phyloP scores from a whole-genome alignment of 2,797 vertebrate genomes.

The Anguilla marmorata region DNA sequence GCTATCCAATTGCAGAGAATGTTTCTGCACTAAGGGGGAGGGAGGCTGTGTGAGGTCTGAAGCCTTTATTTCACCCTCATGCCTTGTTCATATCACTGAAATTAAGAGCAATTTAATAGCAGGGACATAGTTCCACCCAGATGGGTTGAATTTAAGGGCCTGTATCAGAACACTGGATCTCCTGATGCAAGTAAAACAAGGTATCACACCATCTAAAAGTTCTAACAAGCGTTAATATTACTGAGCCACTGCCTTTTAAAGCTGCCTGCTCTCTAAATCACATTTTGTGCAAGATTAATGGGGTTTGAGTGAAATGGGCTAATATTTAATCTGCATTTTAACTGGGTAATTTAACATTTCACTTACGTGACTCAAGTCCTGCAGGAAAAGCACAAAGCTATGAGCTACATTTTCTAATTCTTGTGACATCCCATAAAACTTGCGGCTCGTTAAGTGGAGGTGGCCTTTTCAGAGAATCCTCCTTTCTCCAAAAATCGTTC shows the following conservation, averaged over 20 bases:
- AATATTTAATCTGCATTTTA: slow-evolving; percentile 44
- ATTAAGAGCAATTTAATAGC: slow-evolving; percentile 34
- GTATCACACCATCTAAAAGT: slow-evolving; percentile 31
- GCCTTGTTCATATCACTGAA: neutral
- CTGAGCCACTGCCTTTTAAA: slow-evolving; percentile 24
- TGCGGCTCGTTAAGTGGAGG: neutral
- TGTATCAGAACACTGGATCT: slow-evolving; percentile 29
- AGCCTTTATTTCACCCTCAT: neutral
- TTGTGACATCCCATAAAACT: neutral
- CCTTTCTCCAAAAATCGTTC: neutral
- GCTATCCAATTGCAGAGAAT: neutral
- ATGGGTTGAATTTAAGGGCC: slow-evolving; percentile 25
- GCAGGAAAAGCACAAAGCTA: neutral
- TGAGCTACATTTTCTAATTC: neutral
- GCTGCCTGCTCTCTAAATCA: slow-evolving; percentile 31
- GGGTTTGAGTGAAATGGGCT: slow-evolving; percentile 37
- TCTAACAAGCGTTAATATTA: slow-evolving; percentile 38
- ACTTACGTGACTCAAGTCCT: slow-evolving; percentile 17
- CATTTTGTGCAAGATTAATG: slow-evolving; percentile 42
- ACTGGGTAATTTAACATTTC: slow-evolving; percentile 31
- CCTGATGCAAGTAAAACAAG: slow-evolving; percentile 30
- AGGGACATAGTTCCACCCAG: slow-evolving; percentile 30
- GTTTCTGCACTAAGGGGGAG: neutral
- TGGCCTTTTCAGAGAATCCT: slow-evolving; percentile 17
- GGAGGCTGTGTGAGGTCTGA: neutral